Conservation (phyloP, 2,888 invertebrate species). For the Allygus modestus region DNA sequence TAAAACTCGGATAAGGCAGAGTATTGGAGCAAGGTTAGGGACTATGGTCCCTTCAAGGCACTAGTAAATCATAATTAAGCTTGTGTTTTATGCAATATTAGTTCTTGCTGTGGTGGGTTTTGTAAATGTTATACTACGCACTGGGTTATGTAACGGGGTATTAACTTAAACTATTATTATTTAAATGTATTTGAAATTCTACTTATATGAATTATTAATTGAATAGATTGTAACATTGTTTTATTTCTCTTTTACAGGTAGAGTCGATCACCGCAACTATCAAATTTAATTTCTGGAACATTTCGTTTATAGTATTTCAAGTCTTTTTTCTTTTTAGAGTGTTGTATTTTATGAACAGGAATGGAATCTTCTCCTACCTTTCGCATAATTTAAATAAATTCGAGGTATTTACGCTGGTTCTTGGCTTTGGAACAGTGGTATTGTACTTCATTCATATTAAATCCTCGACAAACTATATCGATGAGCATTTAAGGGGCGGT, state of each 20-base stretch:
- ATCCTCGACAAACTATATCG: neutral
- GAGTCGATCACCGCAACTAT: neutral
- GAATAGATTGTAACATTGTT: too few relatives aligned
- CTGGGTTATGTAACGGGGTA: too few relatives aligned
- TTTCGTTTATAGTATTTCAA: neutral
- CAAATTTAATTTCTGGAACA: neutral
- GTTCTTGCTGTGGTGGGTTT: too few relatives aligned
- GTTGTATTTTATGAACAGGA: neutral
- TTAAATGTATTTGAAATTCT: too few relatives aligned
- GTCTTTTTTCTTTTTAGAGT: constrained; percentile 1
- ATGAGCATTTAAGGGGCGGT: neutral
- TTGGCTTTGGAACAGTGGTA: neutral
- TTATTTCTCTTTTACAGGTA: neutral
- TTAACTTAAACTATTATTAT: too few relatives aligned
- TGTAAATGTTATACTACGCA: too few relatives aligned
- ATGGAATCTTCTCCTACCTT: neutral
- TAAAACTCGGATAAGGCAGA: too few relatives aligned
- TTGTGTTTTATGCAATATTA: too few relatives aligned
- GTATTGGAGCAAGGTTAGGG: too few relatives aligned
- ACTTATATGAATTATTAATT: too few relatives aligned
- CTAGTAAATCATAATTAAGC: too few relatives aligned
- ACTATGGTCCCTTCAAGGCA: too few relatives aligned
- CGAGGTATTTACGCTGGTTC: neutral
- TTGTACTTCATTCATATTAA: neutral
- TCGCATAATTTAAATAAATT: neutral